phyloP scores from a whole-genome alignment of 2,113 vertebrate genomes.

The Dicentrarchus labrax region DNA sequence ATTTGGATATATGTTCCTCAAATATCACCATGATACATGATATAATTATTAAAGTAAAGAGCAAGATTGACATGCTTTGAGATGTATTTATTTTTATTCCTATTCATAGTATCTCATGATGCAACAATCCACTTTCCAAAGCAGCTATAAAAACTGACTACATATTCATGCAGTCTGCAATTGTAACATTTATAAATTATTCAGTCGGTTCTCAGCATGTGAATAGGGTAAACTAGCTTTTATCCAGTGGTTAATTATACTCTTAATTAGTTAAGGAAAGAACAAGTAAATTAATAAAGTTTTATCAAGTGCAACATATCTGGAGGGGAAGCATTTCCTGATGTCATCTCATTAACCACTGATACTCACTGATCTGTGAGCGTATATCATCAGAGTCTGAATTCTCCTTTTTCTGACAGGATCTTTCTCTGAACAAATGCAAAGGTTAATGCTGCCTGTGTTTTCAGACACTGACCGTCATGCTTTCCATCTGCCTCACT shows the following conservation, averaged over 20 bases:
- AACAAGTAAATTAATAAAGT: conserved; percentile 44
- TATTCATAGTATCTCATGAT: not conserved
- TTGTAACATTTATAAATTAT: conserved; percentile 43
- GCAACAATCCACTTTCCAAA: conserved; percentile 1
- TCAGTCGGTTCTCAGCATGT: conserved; percentile 28
- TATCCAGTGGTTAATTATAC: conserved; percentile 44
- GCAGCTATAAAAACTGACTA: conserved; percentile 10
- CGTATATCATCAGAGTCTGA: conserved; percentile 10
- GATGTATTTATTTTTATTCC: not conserved
- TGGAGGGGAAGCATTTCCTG: conserved; percentile 43
- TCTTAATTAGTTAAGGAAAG: conserved; percentile 46
- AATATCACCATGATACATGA: not conserved
- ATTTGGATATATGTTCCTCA: too few relatives aligned
- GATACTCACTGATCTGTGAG: conserved; percentile 40
- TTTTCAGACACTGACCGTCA: conserved; percentile 30
- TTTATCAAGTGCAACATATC: conserved; percentile 44
- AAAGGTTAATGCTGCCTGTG: conserved; percentile 50
- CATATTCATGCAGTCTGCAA: conserved; percentile 9
- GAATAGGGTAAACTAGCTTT: conserved; percentile 44
- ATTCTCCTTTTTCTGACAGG: not conserved
- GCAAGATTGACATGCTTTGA: not conserved
- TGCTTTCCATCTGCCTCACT: conserved; percentile 24
- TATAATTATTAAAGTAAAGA: conserved; percentile 12
- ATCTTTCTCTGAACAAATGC: conserved; percentile 35
- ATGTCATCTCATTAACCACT: conserved; percentile 64